Evolutionary conservation across 2,797 vertebrate species (phyloP).

Genomic region (Malacoraja senta): DNA sequence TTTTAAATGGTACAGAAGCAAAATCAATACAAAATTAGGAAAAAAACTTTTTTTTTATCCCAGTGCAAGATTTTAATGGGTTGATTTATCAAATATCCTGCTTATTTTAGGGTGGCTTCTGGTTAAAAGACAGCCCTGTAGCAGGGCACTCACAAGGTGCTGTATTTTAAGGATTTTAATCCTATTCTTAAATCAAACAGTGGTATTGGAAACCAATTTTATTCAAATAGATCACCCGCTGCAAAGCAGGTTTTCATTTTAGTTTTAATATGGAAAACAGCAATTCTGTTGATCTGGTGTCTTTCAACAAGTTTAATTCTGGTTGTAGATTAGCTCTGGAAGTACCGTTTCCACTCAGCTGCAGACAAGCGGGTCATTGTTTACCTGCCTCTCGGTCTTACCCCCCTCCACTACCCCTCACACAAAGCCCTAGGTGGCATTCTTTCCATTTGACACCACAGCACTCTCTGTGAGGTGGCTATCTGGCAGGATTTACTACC

Average conservation of each 20-base stretch:
- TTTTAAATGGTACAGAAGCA: background rate
- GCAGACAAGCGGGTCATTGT: slow-evolving; percentile 67
- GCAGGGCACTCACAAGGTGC: background rate
- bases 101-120: background rate
- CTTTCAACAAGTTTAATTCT: slow-evolving; percentile 79
- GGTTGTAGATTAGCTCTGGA: slow-evolving; percentile 69
- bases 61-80: background rate
- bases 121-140: background rate
- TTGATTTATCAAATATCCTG: background rate
- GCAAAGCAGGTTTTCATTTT: background rate
- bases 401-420: slow-evolving; percentile 47
- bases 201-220: background rate
- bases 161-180: background rate
- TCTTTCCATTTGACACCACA: slow-evolving; percentile 64
- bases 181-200: background rate
- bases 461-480: slow-evolving; percentile 53
- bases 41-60: background rate
- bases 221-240: background rate
- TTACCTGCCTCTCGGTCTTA: slow-evolving; percentile 46
- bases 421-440: slow-evolving; percentile 65
- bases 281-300: slow-evolving; percentile 57
- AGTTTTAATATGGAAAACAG: slow-evolving; percentile 3
- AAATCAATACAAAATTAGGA: background rate
- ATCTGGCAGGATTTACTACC: slow-evolving; percentile 55
- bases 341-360: slow-evolving; percentile 72